Evolutionary conservation across 37 sponge, comb jelly and placozoan genomes (phyloP).

Genomic region (Spongia lamella): DNA sequence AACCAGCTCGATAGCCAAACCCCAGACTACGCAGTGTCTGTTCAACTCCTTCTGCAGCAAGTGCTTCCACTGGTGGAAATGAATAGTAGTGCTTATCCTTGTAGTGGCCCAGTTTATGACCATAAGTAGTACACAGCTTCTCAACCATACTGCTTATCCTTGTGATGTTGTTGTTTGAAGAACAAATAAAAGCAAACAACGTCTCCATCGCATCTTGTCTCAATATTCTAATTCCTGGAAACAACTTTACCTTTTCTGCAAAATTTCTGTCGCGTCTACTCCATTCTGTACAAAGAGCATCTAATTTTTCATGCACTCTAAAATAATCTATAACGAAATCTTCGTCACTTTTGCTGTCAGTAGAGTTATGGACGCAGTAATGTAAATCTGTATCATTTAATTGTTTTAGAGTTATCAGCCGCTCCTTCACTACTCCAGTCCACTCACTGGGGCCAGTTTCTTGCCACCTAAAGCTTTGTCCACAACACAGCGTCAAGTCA

Average conservation of each 20-base stretch:
- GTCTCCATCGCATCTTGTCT: conserved; percentile 84
- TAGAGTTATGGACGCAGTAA: conserved; percentile 10
- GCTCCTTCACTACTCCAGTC: conserved; percentile 16
- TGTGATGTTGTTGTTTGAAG: conserved; percentile 89
- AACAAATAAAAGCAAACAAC: conserved; percentile 90
- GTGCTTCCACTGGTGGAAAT: conserved; percentile 59
- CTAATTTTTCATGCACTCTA: conserved; percentile 41
- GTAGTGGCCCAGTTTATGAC: conserved; percentile 30
- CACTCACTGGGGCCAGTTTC: neutral
- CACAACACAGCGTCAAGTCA: conserved; percentile 47
- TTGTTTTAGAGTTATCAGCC: too few relatives aligned
- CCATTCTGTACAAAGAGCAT: conserved; percentile 58
- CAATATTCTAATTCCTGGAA: conserved; percentile 74
- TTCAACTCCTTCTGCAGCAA: conserved; percentile 52
- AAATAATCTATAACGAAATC: conserved; percentile 30
- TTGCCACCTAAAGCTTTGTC: conserved; percentile 73
- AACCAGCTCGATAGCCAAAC: conserved; percentile 93
- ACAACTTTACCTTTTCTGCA: neutral
- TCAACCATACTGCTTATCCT: conserved; percentile 80
- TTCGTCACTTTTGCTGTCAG: neutral
- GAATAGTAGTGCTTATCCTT: conserved; percentile 33
- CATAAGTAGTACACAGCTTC: conserved; percentile 63
- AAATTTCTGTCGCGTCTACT: conserved; percentile 50
- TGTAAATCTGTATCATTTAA: neutral
- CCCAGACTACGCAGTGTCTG: conserved; percentile 63